Conservation (phyloP, 2,888 invertebrate genomes). For the Sphaerophoria rueppellii region DNA sequence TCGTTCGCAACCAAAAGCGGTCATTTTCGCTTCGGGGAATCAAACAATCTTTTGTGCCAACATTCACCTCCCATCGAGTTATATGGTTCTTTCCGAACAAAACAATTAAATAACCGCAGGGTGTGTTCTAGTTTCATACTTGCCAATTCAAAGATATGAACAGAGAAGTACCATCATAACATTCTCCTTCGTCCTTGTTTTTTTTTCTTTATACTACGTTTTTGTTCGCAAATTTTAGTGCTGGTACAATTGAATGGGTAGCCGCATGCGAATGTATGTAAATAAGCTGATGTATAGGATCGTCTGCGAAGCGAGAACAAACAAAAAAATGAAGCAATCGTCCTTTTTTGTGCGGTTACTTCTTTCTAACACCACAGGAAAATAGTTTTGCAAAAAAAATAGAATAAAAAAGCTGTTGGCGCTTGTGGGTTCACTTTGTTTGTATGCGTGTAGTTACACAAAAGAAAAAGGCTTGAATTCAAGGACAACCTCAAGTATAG, state of each 20-base stretch:
- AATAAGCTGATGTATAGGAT: conserved; percentile 18
- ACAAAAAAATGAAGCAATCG: conserved; percentile 13
- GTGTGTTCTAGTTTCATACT: conserved; percentile 73
- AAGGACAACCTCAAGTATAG: conserved; percentile 60
- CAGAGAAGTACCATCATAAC: no score
- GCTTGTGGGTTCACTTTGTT: conserved; percentile 22
- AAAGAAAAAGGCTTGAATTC: conserved; percentile 28
- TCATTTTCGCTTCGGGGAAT: conserved; percentile 71
- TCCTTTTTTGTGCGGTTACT: conserved; percentile 48
- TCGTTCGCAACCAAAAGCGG: conserved; percentile 64
- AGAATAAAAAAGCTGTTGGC: conserved; percentile 25
- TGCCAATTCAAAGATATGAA: conserved; percentile 50
- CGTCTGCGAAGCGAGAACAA: conserved; percentile 59
- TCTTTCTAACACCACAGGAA: conserved; percentile 46
- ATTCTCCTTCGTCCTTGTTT: conserved; percentile 40
- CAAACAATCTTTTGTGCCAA: conserved; percentile 66
- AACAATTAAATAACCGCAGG: conserved; percentile 74
- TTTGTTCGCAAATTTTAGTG: conserved; percentile 39
- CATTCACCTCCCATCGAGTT: conserved; percentile 65
- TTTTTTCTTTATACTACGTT: background rate
- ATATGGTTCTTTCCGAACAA: conserved; percentile 52
- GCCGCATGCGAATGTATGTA: conserved; percentile 46
- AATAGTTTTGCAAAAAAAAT: conserved; percentile 34
- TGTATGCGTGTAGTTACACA: conserved; percentile 30
- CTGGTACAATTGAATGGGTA: conserved; percentile 53